Conservation (phyloP, 1,140 invertebrate species). For the Chymomyza costata region DNA sequence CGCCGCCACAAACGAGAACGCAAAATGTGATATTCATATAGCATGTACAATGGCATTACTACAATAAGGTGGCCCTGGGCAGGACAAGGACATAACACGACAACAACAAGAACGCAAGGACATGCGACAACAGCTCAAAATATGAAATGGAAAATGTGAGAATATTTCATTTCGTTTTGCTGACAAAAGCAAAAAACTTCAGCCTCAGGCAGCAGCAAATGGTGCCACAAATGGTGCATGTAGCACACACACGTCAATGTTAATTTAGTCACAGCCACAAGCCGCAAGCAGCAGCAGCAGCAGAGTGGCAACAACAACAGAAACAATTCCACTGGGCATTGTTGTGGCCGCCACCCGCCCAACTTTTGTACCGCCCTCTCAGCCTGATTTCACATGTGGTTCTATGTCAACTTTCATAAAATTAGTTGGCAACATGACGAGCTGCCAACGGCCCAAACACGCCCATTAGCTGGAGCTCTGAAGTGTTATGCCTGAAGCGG, state of each 20-base stretch:
- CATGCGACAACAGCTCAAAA: conserved; percentile 53
- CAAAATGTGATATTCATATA: conserved; percentile 63
- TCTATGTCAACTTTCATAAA: conserved; percentile 72
- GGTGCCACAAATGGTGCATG: conserved; percentile 51
- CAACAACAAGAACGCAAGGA: conserved; percentile 17
- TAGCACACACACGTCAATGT: conserved; percentile 63
- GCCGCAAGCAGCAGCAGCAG: neutral
- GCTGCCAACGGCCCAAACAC: conserved; percentile 54
- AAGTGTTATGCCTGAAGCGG: conserved; percentile 43
- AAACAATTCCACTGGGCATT: conserved; percentile 73
- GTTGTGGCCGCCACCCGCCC: conserved; percentile 36
- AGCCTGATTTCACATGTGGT: conserved; percentile 66
- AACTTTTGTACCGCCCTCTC: conserved; percentile 1
- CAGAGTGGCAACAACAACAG: conserved; percentile 24
- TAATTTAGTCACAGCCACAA: conserved; percentile 70
- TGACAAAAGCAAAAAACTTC: conserved; percentile 9
- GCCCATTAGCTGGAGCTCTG: conserved; percentile 46
- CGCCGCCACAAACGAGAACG: conserved; percentile 53
- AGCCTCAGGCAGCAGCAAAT: neutral
- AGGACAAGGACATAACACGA: neutral
- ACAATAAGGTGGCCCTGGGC: conserved; percentile 29
- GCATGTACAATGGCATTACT: conserved; percentile 28
- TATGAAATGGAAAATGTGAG: conserved; percentile 68
- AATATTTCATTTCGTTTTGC: conserved; percentile 57
- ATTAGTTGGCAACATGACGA: conserved; percentile 74